Base-by-base conservation (phyloP, 2,797 vertebrate species). In the Echeneis naucrates region DNA sequence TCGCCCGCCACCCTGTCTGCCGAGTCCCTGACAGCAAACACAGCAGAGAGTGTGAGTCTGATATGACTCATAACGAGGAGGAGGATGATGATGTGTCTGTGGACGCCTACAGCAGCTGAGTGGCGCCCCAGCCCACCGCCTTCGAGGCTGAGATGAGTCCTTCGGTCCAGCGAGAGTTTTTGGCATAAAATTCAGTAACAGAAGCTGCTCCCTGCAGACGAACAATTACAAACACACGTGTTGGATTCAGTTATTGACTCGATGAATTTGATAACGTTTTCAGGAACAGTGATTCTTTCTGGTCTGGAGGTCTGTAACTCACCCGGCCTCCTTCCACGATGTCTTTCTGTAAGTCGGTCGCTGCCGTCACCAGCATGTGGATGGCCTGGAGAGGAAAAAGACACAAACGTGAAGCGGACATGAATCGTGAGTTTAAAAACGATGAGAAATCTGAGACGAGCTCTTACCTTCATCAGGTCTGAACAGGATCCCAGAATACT, bases 141-240 rank as follows among this genome's bases (percentile, higher is more conserved):
- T 99, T 99, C 33, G 98, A 97, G n/a, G 98, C 98, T 0, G 98
- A 99, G 86, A 99, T 98, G 38, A 99, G 95, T 7, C 98, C 98
- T 84, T 99, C 98, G 0, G 97, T 99, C 98, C 98, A 99, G 26
- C 97, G 93, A 26, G 98, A 99, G 88, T 99, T 99, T 93, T 95
- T 98, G 86, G 96, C 98, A 2, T 99, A 99, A 82, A 99, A 99
- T 19, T 99, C 98, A 37, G 96, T 96, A 13, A 94, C 92, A 12
- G 98, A 97, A 0, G 96, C 95, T 0, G 95, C 95, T 0, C 98
- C 98, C 98, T 99, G 66, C 3, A 11, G 37, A 55, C n/a, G 42
- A 38, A 24, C 3, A n/a, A 14, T 14, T 0, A 63, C 10, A 27
- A 23, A 13, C 38, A 40, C n/a, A n/a, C n/a, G n/a, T n/a, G n/a